Evolutionary conservation across 2,888 invertebrate genomes (phyloP).

Genomic region (Lagria hirta): DNA sequence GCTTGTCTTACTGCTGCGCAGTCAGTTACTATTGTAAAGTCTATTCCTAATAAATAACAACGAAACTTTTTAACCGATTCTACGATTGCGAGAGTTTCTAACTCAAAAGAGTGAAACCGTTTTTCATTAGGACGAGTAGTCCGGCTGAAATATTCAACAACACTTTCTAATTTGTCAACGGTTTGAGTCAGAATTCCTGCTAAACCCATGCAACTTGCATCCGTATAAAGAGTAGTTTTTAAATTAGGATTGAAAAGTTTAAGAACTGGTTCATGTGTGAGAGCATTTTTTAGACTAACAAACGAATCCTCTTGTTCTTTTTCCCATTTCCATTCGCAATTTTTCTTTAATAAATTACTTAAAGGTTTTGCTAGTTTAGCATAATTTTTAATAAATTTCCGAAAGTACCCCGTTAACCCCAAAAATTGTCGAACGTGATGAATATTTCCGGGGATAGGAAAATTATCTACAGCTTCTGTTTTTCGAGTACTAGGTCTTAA

Average conservation of each 20-base stretch:
- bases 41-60: conserved; percentile 18
- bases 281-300: conserved; percentile 3
- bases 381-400: conserved; percentile 33
- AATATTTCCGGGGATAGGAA: conserved; percentile 32
- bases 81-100: conserved; percentile 27
- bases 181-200: conserved; percentile 17
- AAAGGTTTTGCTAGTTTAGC: conserved; percentile 26
- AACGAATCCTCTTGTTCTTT: conserved; percentile 12
- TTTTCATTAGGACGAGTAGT: conserved; percentile 33
- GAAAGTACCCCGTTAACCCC: conserved; percentile 37
- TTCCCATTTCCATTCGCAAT: conserved; percentile 19
- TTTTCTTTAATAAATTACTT: conserved; percentile 19
- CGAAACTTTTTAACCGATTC: conserved; percentile 14
- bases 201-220: conserved; percentile 24
- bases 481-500: conserved; percentile 13
- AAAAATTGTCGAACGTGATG: conserved; percentile 36
- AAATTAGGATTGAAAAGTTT: conserved; percentile 11
- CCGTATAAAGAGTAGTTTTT: conserved; percentile 19
- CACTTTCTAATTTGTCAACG: conserved; percentile 31
- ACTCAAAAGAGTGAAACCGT: conserved; percentile 27
- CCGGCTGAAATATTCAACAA: conserved; percentile 39
- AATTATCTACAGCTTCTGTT: conserved; percentile 12
- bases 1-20: conserved; percentile 10
- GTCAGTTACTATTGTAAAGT: conserved; percentile 26
- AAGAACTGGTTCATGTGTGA: conserved; percentile 15